phyloP scores from a whole-genome alignment of 2,888 invertebrate genomes.

The Melanostoma scalare region DNA sequence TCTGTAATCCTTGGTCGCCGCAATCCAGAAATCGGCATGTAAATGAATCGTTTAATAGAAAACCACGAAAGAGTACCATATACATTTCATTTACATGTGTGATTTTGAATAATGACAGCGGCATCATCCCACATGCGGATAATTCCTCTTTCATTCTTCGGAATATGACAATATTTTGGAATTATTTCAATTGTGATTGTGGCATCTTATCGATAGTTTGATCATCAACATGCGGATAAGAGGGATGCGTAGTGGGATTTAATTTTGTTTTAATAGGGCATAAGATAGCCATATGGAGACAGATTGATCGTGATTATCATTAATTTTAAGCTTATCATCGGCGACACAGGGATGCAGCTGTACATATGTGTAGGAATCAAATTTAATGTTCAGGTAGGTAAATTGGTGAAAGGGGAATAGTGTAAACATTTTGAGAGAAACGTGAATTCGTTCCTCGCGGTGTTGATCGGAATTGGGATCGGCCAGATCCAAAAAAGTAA shows the following conservation, averaged over 20 bases:
- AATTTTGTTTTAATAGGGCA: conserved; percentile 50
- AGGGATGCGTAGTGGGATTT: conserved; percentile 50
- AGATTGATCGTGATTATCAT: conserved; percentile 55
- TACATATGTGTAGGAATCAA: conserved; percentile 27
- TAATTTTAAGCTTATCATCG: conserved; percentile 45
- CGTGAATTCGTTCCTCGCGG: no score
- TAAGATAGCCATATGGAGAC: conserved; percentile 38
- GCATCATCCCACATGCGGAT: conserved; percentile 43
- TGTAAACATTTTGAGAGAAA: conserved; percentile 24
- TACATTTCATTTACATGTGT: conserved; percentile 6
- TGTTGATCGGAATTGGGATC: no score
- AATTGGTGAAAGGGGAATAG: neutral
- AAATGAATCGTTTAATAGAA: conserved; percentile 54
- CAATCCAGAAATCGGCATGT: conserved; percentile 42
- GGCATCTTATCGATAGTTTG: conserved; percentile 63
- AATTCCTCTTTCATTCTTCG: conserved; percentile 26
- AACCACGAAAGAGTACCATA: conserved; percentile 24
- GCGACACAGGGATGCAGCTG: conserved; percentile 3
- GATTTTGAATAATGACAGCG: conserved; percentile 35
- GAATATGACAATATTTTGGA: conserved; percentile 63
- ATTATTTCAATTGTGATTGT: conserved; percentile 63
- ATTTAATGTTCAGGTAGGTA: conserved; percentile 55
- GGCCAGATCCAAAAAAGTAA: no score
- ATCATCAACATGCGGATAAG: conserved; percentile 60
- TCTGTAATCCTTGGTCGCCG: conserved; percentile 27